phyloP scores from a whole-genome alignment of 2,888 invertebrate genomes.

The Thecocarcelia acutangulata region DNA sequence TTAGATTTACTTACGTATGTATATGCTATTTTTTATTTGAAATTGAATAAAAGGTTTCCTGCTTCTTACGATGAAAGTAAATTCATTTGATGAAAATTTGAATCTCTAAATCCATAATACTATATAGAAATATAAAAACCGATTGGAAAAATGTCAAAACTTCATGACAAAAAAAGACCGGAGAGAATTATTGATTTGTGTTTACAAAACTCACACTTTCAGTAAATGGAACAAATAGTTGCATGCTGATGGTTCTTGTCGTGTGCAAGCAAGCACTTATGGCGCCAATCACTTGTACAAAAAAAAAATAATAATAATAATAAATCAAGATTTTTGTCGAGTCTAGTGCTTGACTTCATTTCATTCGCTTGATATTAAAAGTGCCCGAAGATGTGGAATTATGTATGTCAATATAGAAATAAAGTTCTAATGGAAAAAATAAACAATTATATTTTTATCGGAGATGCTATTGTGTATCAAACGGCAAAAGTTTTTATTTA shows the following conservation, averaged over 20 bases:
- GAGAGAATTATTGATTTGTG: not conserved
- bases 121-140: constrained; percentile 1
- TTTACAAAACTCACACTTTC: constrained; percentile 14
- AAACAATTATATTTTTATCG: no score
- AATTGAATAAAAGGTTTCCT: no score
- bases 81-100: not conserved
- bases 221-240: not conserved
- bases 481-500: no score
- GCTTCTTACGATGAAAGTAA: not conserved
- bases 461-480: no score
- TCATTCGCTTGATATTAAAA: no score
- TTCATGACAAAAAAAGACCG: not conserved
- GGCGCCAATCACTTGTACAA: no score
- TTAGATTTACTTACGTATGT: constrained; percentile 1
- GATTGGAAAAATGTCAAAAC: constrained; percentile 3
- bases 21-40: not conserved
- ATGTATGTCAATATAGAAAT: no score
- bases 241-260: constrained; percentile 1
- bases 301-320: no score
- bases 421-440: no score
- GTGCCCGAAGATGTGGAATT: no score
- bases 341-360: no score
- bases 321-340: no score
- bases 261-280: not conserved
- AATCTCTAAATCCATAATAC: constrained; percentile 37